A percentile compares a stretch with the other conserved stretches of the same genome.
phyloP scores from a whole-genome alignment of 2,113 vertebrate genomes.

The Thunnus maccoyii region DNA sequence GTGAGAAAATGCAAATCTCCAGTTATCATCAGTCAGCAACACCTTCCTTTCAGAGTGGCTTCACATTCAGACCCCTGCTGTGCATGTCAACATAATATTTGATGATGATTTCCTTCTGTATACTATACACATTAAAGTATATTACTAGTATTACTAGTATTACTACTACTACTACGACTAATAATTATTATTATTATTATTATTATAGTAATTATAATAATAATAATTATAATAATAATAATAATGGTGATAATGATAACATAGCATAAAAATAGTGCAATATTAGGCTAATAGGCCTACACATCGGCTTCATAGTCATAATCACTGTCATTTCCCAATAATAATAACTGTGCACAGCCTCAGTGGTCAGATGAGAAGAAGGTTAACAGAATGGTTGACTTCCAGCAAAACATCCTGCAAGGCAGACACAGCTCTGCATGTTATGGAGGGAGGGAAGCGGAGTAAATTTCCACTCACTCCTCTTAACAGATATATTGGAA shows the following conservation, averaged over 20 bases:
- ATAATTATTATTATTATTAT: not conserved
- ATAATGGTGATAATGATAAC: not conserved
- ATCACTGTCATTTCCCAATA: not conserved
- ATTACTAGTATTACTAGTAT: not conserved
- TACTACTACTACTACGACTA: not conserved
- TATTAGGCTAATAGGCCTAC: not conserved
- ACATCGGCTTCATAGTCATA: not conserved
- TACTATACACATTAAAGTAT: not conserved
- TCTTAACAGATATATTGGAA: constrained; percentile 57
- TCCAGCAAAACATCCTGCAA: constrained; percentile 51
- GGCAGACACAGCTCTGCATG: constrained; percentile 30
- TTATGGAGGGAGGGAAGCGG: constrained; percentile 33
- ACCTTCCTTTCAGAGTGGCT: not conserved
- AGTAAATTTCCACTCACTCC: constrained; percentile 75
- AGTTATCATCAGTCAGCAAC: not conserved
- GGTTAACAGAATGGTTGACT: constrained; percentile 28
- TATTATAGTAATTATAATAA: too few relatives aligned
- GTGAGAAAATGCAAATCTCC: not conserved
- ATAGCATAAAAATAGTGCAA: not conserved
- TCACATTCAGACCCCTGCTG: not conserved
- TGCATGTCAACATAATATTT: not conserved
- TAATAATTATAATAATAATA: not conserved
- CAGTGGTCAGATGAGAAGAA: constrained; percentile 23
- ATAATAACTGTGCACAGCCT: not conserved
- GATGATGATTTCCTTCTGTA: not conserved